These are phyloP conservation scores for Incurvaria masculella DNA, from an alignment of 2,888 invertebrate genomes.

Conservation along the genomic window DNA sequence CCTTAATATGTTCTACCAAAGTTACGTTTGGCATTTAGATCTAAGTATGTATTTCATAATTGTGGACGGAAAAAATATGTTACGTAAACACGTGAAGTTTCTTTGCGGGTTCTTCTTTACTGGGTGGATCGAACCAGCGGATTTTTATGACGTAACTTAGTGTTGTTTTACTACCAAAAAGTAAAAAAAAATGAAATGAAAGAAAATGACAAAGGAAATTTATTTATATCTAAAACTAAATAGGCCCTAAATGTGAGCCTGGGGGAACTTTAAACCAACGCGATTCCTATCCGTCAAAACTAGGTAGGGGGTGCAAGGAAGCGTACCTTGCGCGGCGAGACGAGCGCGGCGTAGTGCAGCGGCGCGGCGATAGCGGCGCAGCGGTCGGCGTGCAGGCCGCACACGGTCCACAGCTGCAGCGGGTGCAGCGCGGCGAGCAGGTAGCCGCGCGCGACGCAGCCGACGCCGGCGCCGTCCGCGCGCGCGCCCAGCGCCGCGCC, in stretches of 20 bases:
- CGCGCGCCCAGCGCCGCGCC: constrained; percentile 66
- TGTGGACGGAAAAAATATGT: no score
- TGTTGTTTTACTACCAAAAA: no score
- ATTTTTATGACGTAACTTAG: no score
- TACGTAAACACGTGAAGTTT: no score
- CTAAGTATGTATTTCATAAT: no score
- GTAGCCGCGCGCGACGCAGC: constrained; percentile 64
- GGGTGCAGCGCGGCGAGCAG: constrained; percentile 70
- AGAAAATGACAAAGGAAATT: no score
- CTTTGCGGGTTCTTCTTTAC: no score
- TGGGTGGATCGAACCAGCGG: no score
- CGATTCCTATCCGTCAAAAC: background rate
- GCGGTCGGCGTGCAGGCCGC: constrained; percentile 74
- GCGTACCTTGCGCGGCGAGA: constrained; percentile 65
- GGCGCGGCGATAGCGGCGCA: constrained; percentile 80
- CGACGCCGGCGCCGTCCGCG: constrained; percentile 58
- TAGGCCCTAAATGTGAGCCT: constrained; percentile 1
- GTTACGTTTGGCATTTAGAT: no score
- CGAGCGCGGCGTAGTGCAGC: constrained; percentile 73
- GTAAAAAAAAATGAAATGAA: background rate
- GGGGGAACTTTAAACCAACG: background rate
- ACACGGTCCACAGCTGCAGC: constrained; percentile 74
- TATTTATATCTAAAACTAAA: background rate
- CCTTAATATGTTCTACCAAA: no score
- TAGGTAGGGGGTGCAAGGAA: background rate